A percentile compares a stretch with the other conserved stretches of the same genome.
phyloP scores from a whole-genome alignment of 1,140 invertebrate genomes.

The Cyphomyrmex costatus region DNA sequence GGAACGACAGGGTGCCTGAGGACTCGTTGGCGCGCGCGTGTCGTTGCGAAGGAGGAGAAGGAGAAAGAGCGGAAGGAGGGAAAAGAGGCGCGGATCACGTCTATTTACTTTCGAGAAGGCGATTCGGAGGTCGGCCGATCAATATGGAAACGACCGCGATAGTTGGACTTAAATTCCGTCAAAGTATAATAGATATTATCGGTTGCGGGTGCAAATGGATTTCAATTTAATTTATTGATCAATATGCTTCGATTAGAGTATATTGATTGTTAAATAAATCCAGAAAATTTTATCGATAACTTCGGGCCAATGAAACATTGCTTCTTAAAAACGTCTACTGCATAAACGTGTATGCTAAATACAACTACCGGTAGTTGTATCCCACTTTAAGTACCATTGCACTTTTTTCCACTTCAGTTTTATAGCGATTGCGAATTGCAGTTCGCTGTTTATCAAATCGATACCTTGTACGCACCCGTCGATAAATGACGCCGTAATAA shows the following conservation, averaged over 20 bases:
- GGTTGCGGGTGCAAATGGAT: background rate
- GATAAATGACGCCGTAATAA: conserved; percentile 59
- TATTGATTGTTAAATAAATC: background rate
- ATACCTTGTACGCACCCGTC: background rate
- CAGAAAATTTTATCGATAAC: conserved; percentile 5
- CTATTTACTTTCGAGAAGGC: conserved; percentile 46
- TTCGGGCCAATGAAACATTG: background rate
- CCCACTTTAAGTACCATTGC: background rate
- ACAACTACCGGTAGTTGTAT: background rate
- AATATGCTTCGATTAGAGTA: background rate
- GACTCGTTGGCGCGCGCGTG: conserved; percentile 66
- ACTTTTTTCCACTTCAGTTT: conserved; percentile 14
- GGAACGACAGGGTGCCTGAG: conserved; percentile 66
- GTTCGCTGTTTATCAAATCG: conserved; percentile 55
- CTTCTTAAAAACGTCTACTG: background rate
- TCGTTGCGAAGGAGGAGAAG: background rate
- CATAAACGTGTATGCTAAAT: background rate
- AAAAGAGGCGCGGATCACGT: conserved; percentile 6
- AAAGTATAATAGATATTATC: background rate
- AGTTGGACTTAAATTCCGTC: background rate
- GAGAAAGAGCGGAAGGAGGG: background rate
- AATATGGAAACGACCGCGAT: background rate
- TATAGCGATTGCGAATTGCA: conserved; percentile 23
- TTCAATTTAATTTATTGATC: conserved; percentile 5
- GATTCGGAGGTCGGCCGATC: conserved; percentile 8